These are phyloP conservation scores for Varanus komodoensis DNA, from an alignment of 2,113 vertebrate species.

Conservation along the genomic window DNA sequence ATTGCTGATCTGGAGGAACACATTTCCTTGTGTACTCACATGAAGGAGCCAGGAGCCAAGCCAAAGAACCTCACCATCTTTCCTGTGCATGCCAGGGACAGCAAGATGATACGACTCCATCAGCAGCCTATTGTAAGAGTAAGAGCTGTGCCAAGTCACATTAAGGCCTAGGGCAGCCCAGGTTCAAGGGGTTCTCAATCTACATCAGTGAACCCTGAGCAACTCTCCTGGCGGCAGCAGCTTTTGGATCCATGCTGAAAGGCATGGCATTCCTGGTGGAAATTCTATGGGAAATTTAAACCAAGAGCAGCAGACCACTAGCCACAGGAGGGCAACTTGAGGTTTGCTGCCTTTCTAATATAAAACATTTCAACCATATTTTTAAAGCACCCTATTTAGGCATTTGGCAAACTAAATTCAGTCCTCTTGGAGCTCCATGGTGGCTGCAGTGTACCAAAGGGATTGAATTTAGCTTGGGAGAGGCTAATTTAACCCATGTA, in stretches of 20 bases:
- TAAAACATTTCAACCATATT: too few species aligned
- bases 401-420: too few species aligned
- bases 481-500: too few species aligned
- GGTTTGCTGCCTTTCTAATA: too few species aligned
- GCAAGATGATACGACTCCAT: neutral
- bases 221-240: neutral
- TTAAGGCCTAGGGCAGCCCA: neutral
- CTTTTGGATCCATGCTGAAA: neutral
- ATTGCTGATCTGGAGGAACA: neutral
- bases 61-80: neutral
- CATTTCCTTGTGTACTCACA: neutral
- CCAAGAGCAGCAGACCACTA: neutral
- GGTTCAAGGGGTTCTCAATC: neutral
- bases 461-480: too few species aligned
- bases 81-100: too few species aligned
- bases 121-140: neutral
- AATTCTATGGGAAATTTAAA: neutral
- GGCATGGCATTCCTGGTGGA: neutral
- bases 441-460: too few species aligned
- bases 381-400: too few species aligned
- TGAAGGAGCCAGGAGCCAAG: neutral
- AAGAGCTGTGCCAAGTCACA: neutral
- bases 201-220: neutral
- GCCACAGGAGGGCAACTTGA: too few species aligned
- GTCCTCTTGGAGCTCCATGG: too few species aligned